Conservation (phyloP, 1,140 invertebrate species). For the Eufriesea mexicana region DNA sequence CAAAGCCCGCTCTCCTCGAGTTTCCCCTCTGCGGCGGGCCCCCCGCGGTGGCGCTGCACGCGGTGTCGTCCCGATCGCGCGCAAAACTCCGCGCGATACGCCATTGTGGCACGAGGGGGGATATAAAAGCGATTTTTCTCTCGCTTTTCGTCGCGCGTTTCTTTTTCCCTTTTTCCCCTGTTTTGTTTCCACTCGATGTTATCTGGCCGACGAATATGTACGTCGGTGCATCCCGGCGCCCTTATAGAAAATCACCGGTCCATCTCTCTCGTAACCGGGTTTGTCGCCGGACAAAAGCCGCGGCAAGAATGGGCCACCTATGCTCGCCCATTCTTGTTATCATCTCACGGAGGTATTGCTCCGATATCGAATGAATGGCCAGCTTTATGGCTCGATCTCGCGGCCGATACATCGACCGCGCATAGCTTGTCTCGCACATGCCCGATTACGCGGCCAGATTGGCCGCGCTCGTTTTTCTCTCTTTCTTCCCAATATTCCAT, state of each 20-base stretch:
- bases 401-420: slow-evolving; percentile 69
- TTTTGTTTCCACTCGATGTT: slow-evolving; percentile 22
- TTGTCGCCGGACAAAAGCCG: slow-evolving; percentile 71
- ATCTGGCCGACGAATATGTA: slow-evolving; percentile 40
- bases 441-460: slow-evolving; percentile 46
- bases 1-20: too few species aligned
- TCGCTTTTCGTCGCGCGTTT: not conserved
- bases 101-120: not conserved
- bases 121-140: slow-evolving; percentile 22
- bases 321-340: slow-evolving; percentile 78
- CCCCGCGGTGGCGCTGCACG: too few species aligned
- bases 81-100: not conserved
- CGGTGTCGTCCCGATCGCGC: too few species aligned
- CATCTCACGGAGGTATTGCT: slow-evolving; percentile 77
- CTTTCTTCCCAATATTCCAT: not conserved
- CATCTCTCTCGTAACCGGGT: slow-evolving; percentile 40
- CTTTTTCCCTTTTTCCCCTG: not conserved
- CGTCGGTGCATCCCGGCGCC: slow-evolving; percentile 2
- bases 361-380: slow-evolving; percentile 79
- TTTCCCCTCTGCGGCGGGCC: too few species aligned
- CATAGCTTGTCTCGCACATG: slow-evolving; percentile 30
- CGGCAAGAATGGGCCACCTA: slow-evolving; percentile 77
- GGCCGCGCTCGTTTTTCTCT: not conserved
- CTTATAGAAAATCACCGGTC: slow-evolving; percentile 48
- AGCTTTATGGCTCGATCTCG: slow-evolving; percentile 79